Evolutionary conservation across 2,888 invertebrate genomes (phyloP).

Genomic region (Geophilus truncorum): DNA sequence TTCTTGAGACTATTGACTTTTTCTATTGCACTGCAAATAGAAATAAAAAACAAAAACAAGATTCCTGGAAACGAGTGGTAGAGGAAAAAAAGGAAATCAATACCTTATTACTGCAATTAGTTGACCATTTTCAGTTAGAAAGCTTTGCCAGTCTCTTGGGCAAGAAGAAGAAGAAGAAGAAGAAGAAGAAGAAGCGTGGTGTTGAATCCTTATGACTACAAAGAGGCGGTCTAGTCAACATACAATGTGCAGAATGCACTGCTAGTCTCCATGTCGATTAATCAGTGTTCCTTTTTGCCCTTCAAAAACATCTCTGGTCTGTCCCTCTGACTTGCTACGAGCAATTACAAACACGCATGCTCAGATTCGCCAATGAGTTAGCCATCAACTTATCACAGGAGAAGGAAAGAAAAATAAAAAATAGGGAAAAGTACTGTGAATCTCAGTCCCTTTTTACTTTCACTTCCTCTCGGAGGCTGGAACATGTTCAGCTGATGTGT

Average conservation of each 20-base stretch:
- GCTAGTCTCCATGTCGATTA: conserved; percentile 12
- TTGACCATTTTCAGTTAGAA: conserved; percentile 13
- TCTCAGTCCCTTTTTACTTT: not conserved
- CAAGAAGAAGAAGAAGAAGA: too few relatives aligned
- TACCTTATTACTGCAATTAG: conserved; percentile 12
- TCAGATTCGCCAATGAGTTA: conserved; percentile 9
- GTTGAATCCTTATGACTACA: conserved; percentile 7
- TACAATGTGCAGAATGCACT: conserved; percentile 16
- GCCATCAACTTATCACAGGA: not conserved
- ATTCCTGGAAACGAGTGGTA: not conserved
- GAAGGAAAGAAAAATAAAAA: not conserved
- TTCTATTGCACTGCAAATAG: not conserved
- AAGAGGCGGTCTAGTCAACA: not conserved
- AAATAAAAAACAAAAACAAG: not conserved
- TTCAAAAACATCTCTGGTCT: not conserved
- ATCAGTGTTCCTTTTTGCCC: conserved; percentile 20
- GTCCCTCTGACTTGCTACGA: not conserved
- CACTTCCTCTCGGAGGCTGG: not conserved
- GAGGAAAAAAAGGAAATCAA: not conserved
- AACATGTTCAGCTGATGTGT: conserved; percentile 11
- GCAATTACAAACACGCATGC: conserved; percentile 15
- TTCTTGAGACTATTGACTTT: not conserved
- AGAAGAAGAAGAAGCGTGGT: not conserved
- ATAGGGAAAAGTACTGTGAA: not conserved
- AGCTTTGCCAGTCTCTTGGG: not conserved